Base-by-base conservation (phyloP, 2,113 vertebrate genomes). In the Peromyscus polionotus region DNA sequence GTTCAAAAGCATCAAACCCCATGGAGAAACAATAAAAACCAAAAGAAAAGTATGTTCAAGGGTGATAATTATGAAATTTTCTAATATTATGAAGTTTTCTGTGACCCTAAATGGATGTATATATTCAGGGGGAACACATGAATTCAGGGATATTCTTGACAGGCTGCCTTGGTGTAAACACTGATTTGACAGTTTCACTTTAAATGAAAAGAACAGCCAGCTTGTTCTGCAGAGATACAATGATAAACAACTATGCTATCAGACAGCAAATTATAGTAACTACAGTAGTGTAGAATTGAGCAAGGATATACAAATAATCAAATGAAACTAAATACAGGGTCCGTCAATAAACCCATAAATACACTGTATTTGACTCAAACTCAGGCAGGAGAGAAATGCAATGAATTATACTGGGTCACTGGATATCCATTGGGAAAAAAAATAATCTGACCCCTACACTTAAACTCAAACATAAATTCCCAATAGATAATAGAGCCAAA, bases 291-390 rank as follows among this genome's bases (percentile, higher is more conserved):
- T 11, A 54, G 51, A 95, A 79, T 7, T 70, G 63, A 80, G 54
- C n/a, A 80, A 93, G 73, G 73, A 90, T 72, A 96, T 54, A 86
- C 89, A 94, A 86, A 73, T 80, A 94, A 51, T 54, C 42, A 87
- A 87, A 91, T 80, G 39, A 31, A 90, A 90, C 51, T 85, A 90
- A 42, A 91, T 28, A 48, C 39, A 67, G 2, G 93, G 22, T 91
- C 26, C 31, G 80, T 67, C 91, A 94, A 94, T 42, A 75, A n/a
- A n/a, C 24, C 59, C 68, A 68, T 33, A 83, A 54, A 59, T 42
- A 73, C 36, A 94, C 9, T n/a, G 48, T 75, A 91, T 36, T 81
- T 39, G 33, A 91, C 26, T 91, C 75, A 73, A 77, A 73, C n/a
- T 81, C 73, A 94, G 24, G 31, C 67, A 91, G 12, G 31, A 76